Base-by-base conservation (phyloP, 2,797 vertebrate species). In the Schizopygopsis pylzovi region DNA sequence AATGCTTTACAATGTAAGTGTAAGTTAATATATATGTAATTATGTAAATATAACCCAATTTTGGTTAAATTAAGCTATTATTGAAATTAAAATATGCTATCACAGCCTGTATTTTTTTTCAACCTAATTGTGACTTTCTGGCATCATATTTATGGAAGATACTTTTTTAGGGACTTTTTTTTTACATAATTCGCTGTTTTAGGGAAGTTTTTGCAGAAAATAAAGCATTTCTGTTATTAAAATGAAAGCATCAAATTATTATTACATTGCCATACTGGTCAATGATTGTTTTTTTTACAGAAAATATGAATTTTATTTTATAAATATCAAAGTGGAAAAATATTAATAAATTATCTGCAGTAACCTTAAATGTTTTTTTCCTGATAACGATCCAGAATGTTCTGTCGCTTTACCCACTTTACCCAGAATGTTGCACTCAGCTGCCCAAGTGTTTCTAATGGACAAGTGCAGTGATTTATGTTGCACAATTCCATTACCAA, bases 341-440 rank as follows among this genome's bases (percentile, higher is more conserved):
- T 49, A 5, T 28, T 28, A 33, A 47, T 15, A 25, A 45, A 28
- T 72, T 9, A 72, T 47, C 43, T 8, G 41, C 68, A 45, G 68
- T 72, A 25, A 72, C 22, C 25, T 61, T 2, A 12, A 61, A 20
- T 20, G 16, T 2, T 56, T 41, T 41, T 41, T 84, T 82, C 2
- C n/a, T n/a, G 43, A 39, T 13, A 52, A 81, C n/a, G 45, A 68
- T 5, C 41, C 63, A 81, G 33, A 33, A 33, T 33, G 33, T 33
- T 33, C 33, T 33, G 33, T 33, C 33, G 33, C 33, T 33, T 33
- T 33, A 33, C 33, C 33, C 33, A 20, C 70, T 75, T 59, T 22
- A 49, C 20, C 41, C 63, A 73, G n/a, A 86, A 81, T 71, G 73
- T 67, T 84, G 56, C 25, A 79, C 49, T 72, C 63, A 72, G 41